phyloP scores from a whole-genome alignment of 1,140 invertebrate species.

The Drosophila sechellia region DNA sequence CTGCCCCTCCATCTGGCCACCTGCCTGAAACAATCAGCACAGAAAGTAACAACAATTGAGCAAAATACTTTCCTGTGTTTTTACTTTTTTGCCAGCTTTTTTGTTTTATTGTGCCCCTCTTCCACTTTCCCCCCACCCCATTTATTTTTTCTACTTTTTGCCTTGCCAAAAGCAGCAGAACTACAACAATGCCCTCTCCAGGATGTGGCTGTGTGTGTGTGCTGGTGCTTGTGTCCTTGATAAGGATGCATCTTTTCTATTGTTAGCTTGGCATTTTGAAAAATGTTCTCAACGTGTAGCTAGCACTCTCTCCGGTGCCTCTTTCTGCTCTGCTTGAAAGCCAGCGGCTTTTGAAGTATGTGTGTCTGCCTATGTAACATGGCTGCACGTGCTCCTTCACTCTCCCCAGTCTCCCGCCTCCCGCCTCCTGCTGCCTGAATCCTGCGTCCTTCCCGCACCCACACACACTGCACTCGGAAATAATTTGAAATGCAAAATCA shows the following conservation, averaged over 20 bases:
- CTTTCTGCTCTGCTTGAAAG: conserved; percentile 42
- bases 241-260: conserved; percentile 82
- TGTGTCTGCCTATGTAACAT: conserved; percentile 56
- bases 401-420: background rate
- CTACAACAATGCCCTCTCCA: conserved; percentile 14
- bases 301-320: conserved; percentile 11
- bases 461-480: conserved; percentile 56
- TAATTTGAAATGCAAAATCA: conserved; percentile 82
- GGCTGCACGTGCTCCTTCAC: conserved; percentile 45
- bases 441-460: background rate
- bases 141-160: conserved; percentile 38
- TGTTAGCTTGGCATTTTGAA: conserved; percentile 79
- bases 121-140: conserved; percentile 3
- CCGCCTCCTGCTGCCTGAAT: background rate
- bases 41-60: conserved; percentile 79
- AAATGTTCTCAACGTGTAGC: conserved; percentile 59
- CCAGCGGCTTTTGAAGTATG: conserved; percentile 71
- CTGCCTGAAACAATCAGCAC: conserved; percentile 69
- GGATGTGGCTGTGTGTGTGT: conserved; percentile 30
- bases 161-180: conserved; percentile 57
- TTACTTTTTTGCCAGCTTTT: conserved; percentile 33
- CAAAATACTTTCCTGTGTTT: conserved; percentile 76
- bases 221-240: conserved; percentile 67
- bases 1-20: conserved; percentile 7
- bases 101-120: background rate